Evolutionary conservation across 1,140 invertebrate species (phyloP).

Genomic region (Chlorops oryzae): DNA sequence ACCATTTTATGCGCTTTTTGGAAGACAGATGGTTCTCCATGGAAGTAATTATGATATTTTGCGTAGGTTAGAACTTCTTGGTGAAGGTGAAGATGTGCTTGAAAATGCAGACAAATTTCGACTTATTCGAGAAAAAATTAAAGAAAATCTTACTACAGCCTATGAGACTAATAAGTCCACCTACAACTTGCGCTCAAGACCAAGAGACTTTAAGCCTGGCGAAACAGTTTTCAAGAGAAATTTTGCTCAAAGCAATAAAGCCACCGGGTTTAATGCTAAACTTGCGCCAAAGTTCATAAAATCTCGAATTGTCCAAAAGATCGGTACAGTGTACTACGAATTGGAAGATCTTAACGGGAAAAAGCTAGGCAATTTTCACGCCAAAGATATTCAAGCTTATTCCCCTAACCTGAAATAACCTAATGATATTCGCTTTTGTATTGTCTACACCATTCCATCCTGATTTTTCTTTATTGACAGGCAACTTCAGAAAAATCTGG

Average conservation of each 20-base stretch:
- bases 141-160: no score
- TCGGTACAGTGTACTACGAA: neutral
- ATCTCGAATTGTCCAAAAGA: neutral
- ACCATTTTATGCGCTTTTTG: slow-evolving; percentile 5
- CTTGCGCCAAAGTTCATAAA: slow-evolving; percentile 5
- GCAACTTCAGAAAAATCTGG: no score
- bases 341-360: slow-evolving; percentile 2
- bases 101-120: neutral
- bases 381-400: slow-evolving; percentile 6
- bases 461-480: no score
- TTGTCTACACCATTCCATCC: no score
- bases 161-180: slow-evolving; percentile 1
- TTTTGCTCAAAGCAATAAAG: slow-evolving; percentile 3
- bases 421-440: no score
- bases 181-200: slow-evolving; percentile 5
- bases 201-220: neutral
- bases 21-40: slow-evolving; percentile 1
- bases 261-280: slow-evolving; percentile 1
- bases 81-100: neutral
- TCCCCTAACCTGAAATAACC: no score
- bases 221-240: slow-evolving; percentile 1
- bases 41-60: neutral
- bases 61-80: neutral
- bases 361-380: slow-evolving; percentile 1
- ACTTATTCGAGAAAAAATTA: neutral